A percentile compares a stretch with the other conserved stretches of the same genome.
phyloP scores from a whole-genome alignment of 2,113 vertebrate genomes.

The Neogobius melanostomus region DNA sequence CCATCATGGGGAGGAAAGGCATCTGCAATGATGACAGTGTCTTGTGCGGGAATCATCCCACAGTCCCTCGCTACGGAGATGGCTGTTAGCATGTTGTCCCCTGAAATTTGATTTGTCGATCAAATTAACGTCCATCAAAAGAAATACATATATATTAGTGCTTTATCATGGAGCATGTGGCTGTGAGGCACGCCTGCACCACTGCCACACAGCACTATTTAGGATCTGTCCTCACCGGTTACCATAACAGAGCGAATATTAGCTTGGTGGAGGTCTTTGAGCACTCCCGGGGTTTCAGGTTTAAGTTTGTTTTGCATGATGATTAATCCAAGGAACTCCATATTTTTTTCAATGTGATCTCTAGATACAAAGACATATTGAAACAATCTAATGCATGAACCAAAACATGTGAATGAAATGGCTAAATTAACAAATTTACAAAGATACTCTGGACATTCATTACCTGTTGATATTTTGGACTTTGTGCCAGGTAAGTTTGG shows the following conservation, averaged over 20 bases:
- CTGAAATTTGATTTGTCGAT: conserved; percentile 59
- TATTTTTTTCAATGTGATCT: conserved; percentile 91
- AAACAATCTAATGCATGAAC: too few relatives aligned
- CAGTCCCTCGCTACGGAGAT: conserved; percentile 97
- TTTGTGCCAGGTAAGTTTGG: conserved; percentile 95
- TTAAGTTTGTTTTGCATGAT: conserved; percentile 99
- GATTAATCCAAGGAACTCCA: conserved; percentile 96
- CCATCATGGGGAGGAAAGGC: conserved; percentile 91
- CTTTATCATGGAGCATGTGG: background rate
- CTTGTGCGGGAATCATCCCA: conserved; percentile 94
- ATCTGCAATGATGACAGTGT: conserved; percentile 94
- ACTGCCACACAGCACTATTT: background rate
- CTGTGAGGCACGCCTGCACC: too few relatives aligned
- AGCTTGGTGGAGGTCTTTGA: conserved; percentile 88
- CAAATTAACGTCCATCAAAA: background rate
- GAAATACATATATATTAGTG: background rate
- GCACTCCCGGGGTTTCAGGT: conserved; percentile 87
- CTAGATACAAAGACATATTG: conserved; percentile 56
- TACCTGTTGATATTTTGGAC: conserved; percentile 93
- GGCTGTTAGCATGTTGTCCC: conserved; percentile 97
- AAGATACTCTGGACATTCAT: background rate
- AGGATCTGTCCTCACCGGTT: conserved; percentile 84
- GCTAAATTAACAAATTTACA: background rate
- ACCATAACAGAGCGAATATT: conserved; percentile 98
- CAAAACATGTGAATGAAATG: too few relatives aligned